phyloP scores from a whole-genome alignment of 1,140 invertebrate genomes.

The Megalopta genalis region DNA sequence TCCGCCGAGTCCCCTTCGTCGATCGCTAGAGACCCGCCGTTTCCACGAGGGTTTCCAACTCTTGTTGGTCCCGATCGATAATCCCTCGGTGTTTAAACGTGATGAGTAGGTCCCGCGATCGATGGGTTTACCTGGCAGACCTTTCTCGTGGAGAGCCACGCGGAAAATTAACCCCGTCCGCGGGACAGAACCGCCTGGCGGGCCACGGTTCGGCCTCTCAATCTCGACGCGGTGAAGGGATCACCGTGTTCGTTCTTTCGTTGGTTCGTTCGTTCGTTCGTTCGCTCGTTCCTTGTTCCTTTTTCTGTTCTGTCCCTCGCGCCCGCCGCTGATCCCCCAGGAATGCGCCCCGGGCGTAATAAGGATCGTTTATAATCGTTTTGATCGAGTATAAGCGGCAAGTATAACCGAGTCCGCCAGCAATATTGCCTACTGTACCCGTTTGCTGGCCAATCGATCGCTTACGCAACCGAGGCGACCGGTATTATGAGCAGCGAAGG shows the following conservation, averaged over 20 bases:
- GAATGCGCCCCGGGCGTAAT: conserved; percentile 54
- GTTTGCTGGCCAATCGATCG: conserved; percentile 71
- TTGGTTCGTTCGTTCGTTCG: too few species aligned
- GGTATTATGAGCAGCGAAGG: conserved; percentile 75
- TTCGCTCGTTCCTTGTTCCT: background rate
- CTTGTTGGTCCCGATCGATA: too few species aligned
- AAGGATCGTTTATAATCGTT: conserved; percentile 59
- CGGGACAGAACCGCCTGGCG: too few species aligned
- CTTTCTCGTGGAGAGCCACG: background rate
- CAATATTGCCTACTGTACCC: conserved; percentile 64
- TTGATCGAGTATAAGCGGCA: conserved; percentile 50
- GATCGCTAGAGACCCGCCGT: background rate
- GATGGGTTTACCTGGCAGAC: background rate
- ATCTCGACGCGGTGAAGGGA: background rate
- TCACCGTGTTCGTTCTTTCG: too few species aligned
- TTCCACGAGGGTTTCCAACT: too few species aligned
- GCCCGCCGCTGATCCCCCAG: conserved; percentile 24
- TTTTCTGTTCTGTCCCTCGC: conserved; percentile 1
- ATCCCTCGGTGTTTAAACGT: too few species aligned
- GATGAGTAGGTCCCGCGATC: background rate
- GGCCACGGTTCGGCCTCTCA: background rate
- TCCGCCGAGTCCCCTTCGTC: background rate
- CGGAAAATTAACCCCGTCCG: background rate
- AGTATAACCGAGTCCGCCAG: conserved; percentile 46
- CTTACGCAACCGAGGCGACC: conserved; percentile 76